Evolutionary conservation across 1,140 invertebrate species (phyloP).

Genomic region (Diploscapter pachys): DNA sequence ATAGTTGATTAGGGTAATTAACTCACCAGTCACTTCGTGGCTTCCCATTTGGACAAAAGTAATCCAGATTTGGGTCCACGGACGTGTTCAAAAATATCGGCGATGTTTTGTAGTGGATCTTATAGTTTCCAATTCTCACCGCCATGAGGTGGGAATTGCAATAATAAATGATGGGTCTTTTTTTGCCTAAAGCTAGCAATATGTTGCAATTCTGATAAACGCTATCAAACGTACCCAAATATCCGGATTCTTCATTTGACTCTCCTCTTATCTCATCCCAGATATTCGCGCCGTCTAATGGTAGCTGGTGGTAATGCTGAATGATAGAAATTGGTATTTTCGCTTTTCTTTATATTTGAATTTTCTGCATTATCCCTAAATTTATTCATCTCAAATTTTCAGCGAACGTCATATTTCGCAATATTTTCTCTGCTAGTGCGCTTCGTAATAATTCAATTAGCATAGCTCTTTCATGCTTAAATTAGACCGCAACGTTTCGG

Average conservation of each 20-base stretch:
- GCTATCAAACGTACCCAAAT: too few relatives aligned
- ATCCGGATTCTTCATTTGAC: conserved; percentile 22
- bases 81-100: conserved; percentile 55
- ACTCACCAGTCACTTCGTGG: conserved; percentile 50
- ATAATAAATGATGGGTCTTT: conserved; percentile 56
- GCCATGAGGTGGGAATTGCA: conserved; percentile 56
- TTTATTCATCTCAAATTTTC: neutral
- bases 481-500: neutral
- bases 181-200: conserved; percentile 23
- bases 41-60: conserved; percentile 52
- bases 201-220: too few relatives aligned
- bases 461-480: conserved; percentile 1
- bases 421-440: neutral
- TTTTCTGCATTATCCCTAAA: neutral
- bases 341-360: neutral
- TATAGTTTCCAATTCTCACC: conserved; percentile 52
- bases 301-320: conserved; percentile 12
- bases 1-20: neutral
- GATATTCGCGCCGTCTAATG: conserved; percentile 45
- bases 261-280: conserved; percentile 42
- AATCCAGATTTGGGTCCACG: conserved; percentile 46
- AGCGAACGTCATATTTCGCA: neutral
- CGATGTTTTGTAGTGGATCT: conserved; percentile 56
- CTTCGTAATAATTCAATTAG: neutral
- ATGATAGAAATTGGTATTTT: neutral